A percentile compares a stretch with the other conserved stretches of the same genome.
Conservation (phyloP, 2,113 vertebrate species). For the Meles meles region DNA sequence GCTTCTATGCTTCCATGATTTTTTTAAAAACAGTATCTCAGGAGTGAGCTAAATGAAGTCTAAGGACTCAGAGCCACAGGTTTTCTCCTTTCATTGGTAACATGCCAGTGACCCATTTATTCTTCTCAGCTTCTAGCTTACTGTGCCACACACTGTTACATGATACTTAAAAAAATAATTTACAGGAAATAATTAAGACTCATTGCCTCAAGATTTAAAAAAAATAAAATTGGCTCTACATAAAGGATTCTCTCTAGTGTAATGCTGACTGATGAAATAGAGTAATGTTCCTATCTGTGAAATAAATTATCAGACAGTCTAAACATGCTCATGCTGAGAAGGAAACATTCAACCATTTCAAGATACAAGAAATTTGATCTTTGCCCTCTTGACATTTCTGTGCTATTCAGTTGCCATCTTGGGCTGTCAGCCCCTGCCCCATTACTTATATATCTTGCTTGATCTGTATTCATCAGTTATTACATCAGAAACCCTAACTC, state of each 20-base stretch:
- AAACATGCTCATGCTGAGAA: background rate
- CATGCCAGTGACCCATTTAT: background rate
- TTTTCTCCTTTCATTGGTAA: background rate
- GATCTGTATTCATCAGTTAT: background rate
- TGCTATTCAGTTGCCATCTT: background rate
- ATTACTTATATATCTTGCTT: background rate
- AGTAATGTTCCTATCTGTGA: background rate
- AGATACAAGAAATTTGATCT: background rate
- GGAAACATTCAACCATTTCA: background rate
- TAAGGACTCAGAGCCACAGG: background rate
- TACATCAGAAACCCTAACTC: background rate
- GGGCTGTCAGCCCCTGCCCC: background rate
- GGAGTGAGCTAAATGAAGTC: background rate
- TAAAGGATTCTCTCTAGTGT: background rate
- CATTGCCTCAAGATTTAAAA: background rate
- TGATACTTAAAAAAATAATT: background rate
- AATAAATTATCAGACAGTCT: conserved; percentile 8
- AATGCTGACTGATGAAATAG: background rate
- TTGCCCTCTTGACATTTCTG: background rate
- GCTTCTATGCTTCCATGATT: background rate
- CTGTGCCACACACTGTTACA: background rate
- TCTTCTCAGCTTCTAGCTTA: background rate
- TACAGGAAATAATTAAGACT: conserved; percentile 30
- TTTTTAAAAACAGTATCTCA: background rate
- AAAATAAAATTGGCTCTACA: background rate